phyloP scores from a whole-genome alignment of 2,113 vertebrate species.

The Pavo muticus region DNA sequence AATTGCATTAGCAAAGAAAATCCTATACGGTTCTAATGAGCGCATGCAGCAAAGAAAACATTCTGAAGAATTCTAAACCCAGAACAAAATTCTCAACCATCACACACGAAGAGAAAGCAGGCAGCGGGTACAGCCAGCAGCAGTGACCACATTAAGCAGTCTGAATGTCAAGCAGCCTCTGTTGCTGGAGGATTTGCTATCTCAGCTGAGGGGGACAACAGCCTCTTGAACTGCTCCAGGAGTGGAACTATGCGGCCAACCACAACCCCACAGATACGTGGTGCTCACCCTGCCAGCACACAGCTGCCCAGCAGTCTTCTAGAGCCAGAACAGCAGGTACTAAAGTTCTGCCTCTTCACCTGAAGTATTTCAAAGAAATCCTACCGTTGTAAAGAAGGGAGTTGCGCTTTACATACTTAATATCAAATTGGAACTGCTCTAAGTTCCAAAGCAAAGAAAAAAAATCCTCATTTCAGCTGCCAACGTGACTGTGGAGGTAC shows the following conservation, averaged over 20 bases:
- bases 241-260: neutral
- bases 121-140: neutral
- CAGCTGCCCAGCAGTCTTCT: neutral
- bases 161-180: neutral
- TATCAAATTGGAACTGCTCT: neutral
- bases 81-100: neutral
- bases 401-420: neutral
- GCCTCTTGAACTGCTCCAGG: neutral
- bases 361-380: neutral
- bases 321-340: neutral
- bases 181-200: neutral
- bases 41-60: neutral
- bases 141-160: accelerated
- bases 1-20: neutral
- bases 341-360: neutral
- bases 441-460: neutral
- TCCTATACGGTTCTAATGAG: accelerated
- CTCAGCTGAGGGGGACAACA: neutral
- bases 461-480: neutral
- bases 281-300: neutral
- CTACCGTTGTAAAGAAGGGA: neutral
- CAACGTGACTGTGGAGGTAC: no score
- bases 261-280: neutral
- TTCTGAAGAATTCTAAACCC: neutral
- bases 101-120: neutral